Base-by-base conservation (phyloP, 2,113 vertebrate genomes). In the Notarius quadriscutis region DNA sequence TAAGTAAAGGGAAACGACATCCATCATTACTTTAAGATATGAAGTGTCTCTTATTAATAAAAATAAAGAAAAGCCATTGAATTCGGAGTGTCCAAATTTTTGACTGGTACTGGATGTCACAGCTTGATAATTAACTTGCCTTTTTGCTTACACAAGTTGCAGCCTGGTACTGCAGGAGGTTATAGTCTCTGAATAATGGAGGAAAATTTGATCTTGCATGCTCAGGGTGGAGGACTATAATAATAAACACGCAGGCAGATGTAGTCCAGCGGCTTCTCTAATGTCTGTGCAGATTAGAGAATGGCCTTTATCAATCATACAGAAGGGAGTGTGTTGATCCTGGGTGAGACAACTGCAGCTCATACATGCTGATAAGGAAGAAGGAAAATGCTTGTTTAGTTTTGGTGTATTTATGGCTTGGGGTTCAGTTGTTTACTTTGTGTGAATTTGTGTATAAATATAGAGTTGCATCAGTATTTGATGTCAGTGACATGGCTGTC, bases 71-170 rank as follows among this genome's bases (percentile, higher is more conserved):
- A 41, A 41, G 41, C 41, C 41, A 41, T 41, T 41, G 41, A 41
- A 41, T 41, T 41, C 41, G 41, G 41, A 4, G 41, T 41, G 41
- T 41, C 41, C 41, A 41, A 41, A 41, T 4, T 41, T 41, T 41
- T 41, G 41, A 41, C 41, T 41, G 41, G 41, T 41, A 41, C 41
- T 41, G 41, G 41, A 41, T 89, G 91, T 93, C 89, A 85, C 58
- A 9, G 84, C 85, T 86, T 86, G 84, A 87, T 92, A 89, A 93
- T 92, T 91, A 89, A 81, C 91, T 88, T 91, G 67, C 90, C 87
- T 62, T 65, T 79, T 55, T 9, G 84, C 87, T 86, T 82, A 87
- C 79, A 79, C 77, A 65, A 50, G 53, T 55, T 90, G 85, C 81
- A 65, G 92, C 92, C 92, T 87, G 86, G 90, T 91, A 92, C 90